These are phyloP conservation scores for Ceratoteleas bidentatus DNA, from an alignment of 1,140 invertebrate genomes.

Conservation along the genomic window DNA sequence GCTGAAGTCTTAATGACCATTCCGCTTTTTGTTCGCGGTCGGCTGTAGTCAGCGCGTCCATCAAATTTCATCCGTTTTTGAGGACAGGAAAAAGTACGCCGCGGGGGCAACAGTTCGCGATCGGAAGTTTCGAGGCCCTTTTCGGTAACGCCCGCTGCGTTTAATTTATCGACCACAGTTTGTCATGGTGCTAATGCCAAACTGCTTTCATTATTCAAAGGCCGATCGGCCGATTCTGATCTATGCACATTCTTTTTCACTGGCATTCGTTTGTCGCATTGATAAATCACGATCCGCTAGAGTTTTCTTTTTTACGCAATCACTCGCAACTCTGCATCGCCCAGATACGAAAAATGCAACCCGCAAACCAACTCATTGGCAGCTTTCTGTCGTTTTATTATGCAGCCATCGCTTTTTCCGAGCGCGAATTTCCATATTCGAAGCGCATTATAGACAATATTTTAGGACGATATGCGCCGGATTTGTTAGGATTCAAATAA, in stretches of 20 bases:
- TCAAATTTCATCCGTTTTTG: conserved; percentile 22
- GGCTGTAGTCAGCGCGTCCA: not conserved
- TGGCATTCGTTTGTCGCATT: conserved; percentile 10
- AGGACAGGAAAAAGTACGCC: conserved; percentile 5
- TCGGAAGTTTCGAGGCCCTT: conserved; percentile 21
- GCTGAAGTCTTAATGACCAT: conserved; percentile 16
- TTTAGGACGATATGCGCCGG: no score
- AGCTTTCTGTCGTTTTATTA: conserved; percentile 16
- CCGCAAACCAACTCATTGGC: conserved; percentile 18
- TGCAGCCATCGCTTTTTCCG: conserved; percentile 16
- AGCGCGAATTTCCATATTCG: not conserved
- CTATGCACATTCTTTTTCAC: conserved; percentile 20
- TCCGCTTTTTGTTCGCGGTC: conserved; percentile 3
- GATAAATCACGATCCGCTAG: conserved; percentile 38
- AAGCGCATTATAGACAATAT: not conserved
- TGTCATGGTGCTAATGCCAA: conserved; percentile 31
- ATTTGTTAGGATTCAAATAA: no score
- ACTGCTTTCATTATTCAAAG: conserved; percentile 42
- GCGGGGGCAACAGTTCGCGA: conserved; percentile 19
- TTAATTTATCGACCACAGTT: conserved; percentile 42
- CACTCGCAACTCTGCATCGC: conserved; percentile 4
- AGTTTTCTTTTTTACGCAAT: conserved; percentile 30
- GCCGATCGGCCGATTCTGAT: conserved; percentile 22
- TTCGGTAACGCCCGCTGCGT: not conserved
- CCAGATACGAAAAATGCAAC: conserved; percentile 9